A percentile compares a stretch with the other conserved stretches of the same genome.
phyloP scores from a whole-genome alignment of 2,888 invertebrate genomes.

The Eugnorisma glareosa region DNA sequence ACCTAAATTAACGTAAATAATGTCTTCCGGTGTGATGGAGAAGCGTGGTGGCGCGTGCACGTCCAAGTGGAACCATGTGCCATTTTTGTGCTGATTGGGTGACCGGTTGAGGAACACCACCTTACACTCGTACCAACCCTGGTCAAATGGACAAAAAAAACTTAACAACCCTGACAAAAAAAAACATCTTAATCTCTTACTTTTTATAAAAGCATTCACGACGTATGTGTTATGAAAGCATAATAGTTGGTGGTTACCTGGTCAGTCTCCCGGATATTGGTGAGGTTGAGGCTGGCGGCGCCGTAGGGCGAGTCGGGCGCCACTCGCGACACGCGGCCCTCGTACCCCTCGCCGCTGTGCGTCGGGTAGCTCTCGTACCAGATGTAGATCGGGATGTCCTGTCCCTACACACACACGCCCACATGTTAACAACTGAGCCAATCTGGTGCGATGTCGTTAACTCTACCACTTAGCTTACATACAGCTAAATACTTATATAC shows the following conservation, averaged over 20 bases:
- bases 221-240: background rate
- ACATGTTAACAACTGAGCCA: constrained; percentile 66
- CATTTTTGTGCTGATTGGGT: constrained; percentile 97
- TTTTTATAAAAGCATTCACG: background rate
- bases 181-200: background rate
- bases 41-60: constrained; percentile 99
- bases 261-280: constrained; percentile 97
- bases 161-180: background rate
- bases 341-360: constrained; percentile 98
- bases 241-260: constrained; percentile 83
- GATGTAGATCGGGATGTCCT: constrained; percentile 99
- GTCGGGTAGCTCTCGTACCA: constrained; percentile 99
- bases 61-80: constrained; percentile 99
- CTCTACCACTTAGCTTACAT: constrained; percentile 65
- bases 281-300: constrained; percentile 98
- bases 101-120: constrained; percentile 98
- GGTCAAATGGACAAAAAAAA: constrained; percentile 29
- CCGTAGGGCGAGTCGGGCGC: constrained; percentile 97
- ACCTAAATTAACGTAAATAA: constrained; percentile 98
- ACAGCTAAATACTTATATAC: constrained; percentile 64
- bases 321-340: constrained; percentile 97
- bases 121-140: constrained; percentile 98
- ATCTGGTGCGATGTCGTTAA: constrained; percentile 74
- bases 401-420: constrained; percentile 93
- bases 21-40: constrained; percentile 98